These are phyloP conservation scores for Caenorhabditis sinica DNA, from an alignment of 2,888 invertebrate species.

Conservation along the genomic window DNA sequence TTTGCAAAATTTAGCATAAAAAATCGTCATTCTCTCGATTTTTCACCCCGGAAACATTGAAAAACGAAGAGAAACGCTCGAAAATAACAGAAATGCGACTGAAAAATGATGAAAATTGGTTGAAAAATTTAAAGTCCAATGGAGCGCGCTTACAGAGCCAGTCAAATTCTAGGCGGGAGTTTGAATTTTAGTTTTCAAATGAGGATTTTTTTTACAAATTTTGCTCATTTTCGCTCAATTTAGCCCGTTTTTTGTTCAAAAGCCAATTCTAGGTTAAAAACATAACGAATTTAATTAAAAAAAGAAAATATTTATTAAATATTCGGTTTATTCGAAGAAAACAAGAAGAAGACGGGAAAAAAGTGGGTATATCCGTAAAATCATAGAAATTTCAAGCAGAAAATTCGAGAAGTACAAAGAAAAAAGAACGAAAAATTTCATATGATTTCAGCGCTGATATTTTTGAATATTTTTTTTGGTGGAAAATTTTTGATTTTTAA, in stretches of 20 bases:
- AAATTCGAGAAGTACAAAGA: not conserved
- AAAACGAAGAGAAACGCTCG: not conserved
- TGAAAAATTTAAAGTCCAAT: conserved; percentile 18
- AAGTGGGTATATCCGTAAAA: no score
- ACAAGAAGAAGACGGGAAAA: no score
- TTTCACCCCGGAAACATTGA: not conserved
- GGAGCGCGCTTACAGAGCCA: conserved; percentile 31
- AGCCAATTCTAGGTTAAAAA: not conserved
- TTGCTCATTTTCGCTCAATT: not conserved
- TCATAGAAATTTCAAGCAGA: not conserved
- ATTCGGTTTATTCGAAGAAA: no score
- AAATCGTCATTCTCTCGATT: not conserved
- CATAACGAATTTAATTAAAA: not conserved
- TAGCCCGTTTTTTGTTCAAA: not conserved
- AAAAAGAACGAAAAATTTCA: not conserved
- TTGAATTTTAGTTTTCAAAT: conserved; percentile 18
- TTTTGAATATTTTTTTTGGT: not conserved
- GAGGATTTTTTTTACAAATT: not conserved
- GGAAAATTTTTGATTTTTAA: not conserved
- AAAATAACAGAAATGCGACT: conserved; percentile 3
- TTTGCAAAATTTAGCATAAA: not conserved
- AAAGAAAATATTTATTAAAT: no score
- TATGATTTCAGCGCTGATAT: no score
- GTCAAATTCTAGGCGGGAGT: conserved; percentile 18
- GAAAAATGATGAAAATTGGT: conserved; percentile 36